Percentiles rank a stretch among this genome's conserved stretches.
These are phyloP conservation scores for Eustalomyia histrio DNA, from an alignment of 2,888 invertebrate species.

Conservation along the genomic window DNA sequence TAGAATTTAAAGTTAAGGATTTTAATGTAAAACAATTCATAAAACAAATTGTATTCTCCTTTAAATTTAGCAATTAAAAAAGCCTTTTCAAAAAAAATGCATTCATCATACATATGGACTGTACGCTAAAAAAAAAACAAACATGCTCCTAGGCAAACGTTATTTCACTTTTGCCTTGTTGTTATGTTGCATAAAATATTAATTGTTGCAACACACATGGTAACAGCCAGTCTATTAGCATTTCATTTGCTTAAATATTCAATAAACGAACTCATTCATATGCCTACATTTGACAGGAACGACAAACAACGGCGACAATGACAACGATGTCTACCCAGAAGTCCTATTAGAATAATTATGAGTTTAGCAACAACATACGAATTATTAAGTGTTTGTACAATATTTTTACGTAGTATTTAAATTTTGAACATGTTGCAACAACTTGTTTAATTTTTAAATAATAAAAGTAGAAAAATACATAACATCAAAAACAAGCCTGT, in stretches of 20 bases:
- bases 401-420: neutral
- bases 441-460: neutral
- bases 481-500: no score
- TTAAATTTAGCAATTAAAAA: neutral
- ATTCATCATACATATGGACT: no score
- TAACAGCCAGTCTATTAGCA: conserved; percentile 4
- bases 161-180: no score
- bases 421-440: conserved; percentile 6
- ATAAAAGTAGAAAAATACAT: no score
- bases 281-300: conserved; percentile 33
- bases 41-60: neutral
- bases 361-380: conserved; percentile 42
- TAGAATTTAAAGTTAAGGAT: neutral
- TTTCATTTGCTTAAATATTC: conserved; percentile 49
- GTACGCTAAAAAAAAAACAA: no score
- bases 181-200: conserved; percentile 45
- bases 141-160: no score
- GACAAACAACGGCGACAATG: conserved; percentile 36
- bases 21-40: neutral
- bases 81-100: neutral
- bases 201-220: conserved; percentile 50
- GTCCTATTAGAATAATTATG: conserved; percentile 57
- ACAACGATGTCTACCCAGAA: conserved; percentile 34
- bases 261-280: conserved; percentile 18
- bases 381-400: conserved; percentile 39